Base-by-base conservation (phyloP, 1,140 invertebrate species). In the Zaprionus africanus region DNA sequence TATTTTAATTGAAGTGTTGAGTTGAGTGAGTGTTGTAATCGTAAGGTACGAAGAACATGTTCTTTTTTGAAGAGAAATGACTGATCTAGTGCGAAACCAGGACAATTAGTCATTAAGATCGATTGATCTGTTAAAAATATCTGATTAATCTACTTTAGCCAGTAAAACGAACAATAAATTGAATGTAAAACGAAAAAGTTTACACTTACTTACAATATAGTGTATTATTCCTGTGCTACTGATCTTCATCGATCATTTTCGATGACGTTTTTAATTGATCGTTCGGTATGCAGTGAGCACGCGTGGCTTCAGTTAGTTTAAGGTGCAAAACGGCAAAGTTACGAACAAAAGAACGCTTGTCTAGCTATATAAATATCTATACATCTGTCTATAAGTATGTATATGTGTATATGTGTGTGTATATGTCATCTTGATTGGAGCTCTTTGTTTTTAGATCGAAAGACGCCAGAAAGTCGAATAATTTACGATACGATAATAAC, bases 241-340 rank as follows among this genome's bases (percentile, higher is more conserved):
- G 11, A 36, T 57, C 49, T 17, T 49, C 15, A 11, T 59, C 66
- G 41, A 49, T 65, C 38, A 69, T 51, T 70, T 78, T 17, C 49
- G 26, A 36, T 70, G 41, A 46, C 43, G 66, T 12, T 51, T 34
- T 65, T 82, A 82, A 82, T 82, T 24, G 68, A 72, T 76, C 76
- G 53, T 49, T 82, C 60, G 56, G 71, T 71, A 82, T 82, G 59
- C 81, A 76, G 15, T 51, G 41, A 31, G 36, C 34, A 56, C 49
- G 19, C 34, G 54, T 58, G 19, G 43, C 3, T 49, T 19, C 64
- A 69, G 58, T 72, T 71, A 53, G 59, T 76, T 24, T 51, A 68
- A 82, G 63, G 46, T 63, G 62, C 76, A 69, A 79, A 82, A 76
- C 38, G 76, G 65, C 76, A 79, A 76, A 82, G 46, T 75, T 36